Conservation (phyloP, 2,797 vertebrate species). For the Orestias chungarensis region DNA sequence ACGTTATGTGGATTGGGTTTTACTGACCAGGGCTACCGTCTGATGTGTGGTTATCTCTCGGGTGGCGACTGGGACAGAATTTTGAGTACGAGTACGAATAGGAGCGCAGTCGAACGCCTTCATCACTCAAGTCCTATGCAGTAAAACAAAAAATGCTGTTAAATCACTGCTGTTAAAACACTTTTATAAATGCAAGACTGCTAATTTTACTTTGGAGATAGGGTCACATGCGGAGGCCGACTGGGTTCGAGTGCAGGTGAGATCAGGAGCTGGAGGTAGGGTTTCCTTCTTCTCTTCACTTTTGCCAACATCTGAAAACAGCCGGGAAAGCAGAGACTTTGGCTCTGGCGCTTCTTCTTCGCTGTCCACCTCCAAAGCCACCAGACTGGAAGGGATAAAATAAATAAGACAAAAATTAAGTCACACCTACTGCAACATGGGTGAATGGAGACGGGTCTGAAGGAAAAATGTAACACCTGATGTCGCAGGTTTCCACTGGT, state of each 20-base stretch:
- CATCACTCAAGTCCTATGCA: constrained; percentile 76
- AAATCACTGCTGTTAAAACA: not conserved
- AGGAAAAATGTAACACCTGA: constrained; percentile 80
- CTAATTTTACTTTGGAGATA: constrained; percentile 76
- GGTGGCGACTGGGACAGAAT: constrained; percentile 76
- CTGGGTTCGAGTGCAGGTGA: constrained; percentile 77
- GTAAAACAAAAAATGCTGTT: not conserved
- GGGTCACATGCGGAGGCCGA: constrained; percentile 78
- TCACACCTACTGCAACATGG: not conserved
- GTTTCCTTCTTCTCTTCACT: constrained; percentile 74
- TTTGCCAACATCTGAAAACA: constrained; percentile 60
- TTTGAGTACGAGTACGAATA: constrained; percentile 95
- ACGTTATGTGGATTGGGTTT: not conserved
- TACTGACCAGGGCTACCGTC: constrained; percentile 75
- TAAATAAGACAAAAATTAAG: not conserved
- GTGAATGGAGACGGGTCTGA: not conserved
- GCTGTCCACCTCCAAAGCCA: constrained; percentile 88
- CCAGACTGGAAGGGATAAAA: constrained; percentile 84
- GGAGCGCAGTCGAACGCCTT: constrained; percentile 88
- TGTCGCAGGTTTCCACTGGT: constrained; percentile 80
- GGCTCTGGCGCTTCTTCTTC: constrained; percentile 77
- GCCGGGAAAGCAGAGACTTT: constrained; percentile 55
- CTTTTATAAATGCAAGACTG: not conserved
- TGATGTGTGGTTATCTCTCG: constrained; percentile 69
- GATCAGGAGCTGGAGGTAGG: constrained; percentile 57